Base-by-base conservation (phyloP, 2,113 vertebrate species). In the Nothobranchius kuhntae region DNA sequence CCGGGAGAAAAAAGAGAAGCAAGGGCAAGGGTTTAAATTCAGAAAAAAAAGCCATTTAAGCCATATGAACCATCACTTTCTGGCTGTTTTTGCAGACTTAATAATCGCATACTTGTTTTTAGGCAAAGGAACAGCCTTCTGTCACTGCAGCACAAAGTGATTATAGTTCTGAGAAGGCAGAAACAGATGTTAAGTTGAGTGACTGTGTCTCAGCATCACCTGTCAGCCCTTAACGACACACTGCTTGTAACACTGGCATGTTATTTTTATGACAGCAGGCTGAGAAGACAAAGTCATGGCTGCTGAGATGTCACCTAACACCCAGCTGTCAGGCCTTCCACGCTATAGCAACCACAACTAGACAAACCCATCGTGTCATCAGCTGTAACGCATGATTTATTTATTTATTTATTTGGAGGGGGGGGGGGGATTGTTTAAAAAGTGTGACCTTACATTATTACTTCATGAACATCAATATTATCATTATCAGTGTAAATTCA, bases 151-250 rank as follows among this genome's bases (percentile, higher is more conserved):
- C 53, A 45, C 17, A 35, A 60, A 65, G 71, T 21, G 82, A 83
- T 78, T 65, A 60, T 71, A 81, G 65, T 51, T 42, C 50, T 42
- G 48, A 7, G 24, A 46, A 60, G 74, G 46, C 69, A 36, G 44
- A 52, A 87, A 83, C 90, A 90, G 84, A 91, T 93, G 88, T 86
- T 75, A 17, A 57, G 60, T 61, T 83, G 79, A 69, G 73, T 90
- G 87, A 85, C 56, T 45, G 81, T 15, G 68, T 12, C 61, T 65
- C 52, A 30, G 48, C 72, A 77, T 92, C 89, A 91, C 90, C 90
- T 92, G 91, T 88, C 58, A 68, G 62, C n/a, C 78, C 65, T 67
- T 78, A 83, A 90, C 85, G 86, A 87, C 65, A n/a, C 13, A 46
- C 44, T 42, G 52, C 65, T 86, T 90, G 82, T 88, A 36, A 63